phyloP scores from a whole-genome alignment of 1,140 invertebrate species.

The Sipha flava region DNA sequence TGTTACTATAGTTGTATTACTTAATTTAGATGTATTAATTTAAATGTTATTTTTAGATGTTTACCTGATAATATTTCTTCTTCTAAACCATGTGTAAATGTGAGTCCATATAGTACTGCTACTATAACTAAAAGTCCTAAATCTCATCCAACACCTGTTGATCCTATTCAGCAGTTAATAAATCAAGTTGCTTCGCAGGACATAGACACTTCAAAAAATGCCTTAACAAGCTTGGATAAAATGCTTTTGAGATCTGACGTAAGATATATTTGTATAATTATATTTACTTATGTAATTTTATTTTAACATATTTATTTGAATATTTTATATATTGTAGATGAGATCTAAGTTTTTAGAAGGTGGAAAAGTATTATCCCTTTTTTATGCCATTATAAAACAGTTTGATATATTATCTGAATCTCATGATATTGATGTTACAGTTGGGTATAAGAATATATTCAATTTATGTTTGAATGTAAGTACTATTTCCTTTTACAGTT shows the following conservation, averaged over 20 bases:
- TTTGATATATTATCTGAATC: conserved; percentile 25
- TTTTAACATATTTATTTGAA: not conserved
- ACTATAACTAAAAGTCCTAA: conserved; percentile 28
- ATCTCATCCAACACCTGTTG: not conserved
- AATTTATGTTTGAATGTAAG: conserved; percentile 24
- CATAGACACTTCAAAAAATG: conserved; percentile 5
- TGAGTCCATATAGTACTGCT: conserved; percentile 22
- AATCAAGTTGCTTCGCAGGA: conserved; percentile 5
- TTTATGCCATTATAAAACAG: conserved; percentile 21
- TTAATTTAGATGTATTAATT: not conserved
- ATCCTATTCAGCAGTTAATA: conserved; percentile 17
- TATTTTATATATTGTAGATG: not conserved
- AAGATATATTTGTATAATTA: not conserved
- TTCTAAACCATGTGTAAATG: conserved; percentile 21
- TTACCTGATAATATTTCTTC: not conserved
- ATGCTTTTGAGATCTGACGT: conserved; percentile 26
- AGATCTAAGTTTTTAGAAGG: conserved; percentile 29
- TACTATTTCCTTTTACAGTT: not conserved
- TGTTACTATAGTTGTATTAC: not conserved
- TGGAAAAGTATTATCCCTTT: conserved; percentile 16
- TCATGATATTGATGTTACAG: conserved; percentile 24
- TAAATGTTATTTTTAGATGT: not conserved
- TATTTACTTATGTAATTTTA: not conserved
- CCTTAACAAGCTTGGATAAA: not conserved
- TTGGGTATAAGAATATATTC: conserved; percentile 24